Conservation (phyloP, 2,888 invertebrate species). For the Stegophylla sp. region DNA sequence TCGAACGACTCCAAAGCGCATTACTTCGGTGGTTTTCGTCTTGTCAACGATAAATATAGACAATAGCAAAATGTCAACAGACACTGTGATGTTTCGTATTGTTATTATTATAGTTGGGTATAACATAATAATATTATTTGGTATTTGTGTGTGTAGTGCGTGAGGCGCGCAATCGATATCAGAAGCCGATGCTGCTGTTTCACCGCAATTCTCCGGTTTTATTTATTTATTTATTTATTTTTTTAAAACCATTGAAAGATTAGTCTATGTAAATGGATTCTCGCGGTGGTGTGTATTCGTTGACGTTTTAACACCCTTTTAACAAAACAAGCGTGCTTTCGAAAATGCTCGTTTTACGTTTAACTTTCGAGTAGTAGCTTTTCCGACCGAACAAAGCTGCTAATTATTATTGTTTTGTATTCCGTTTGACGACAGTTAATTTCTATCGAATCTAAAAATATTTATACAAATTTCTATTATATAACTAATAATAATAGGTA, state of each 20-base stretch:
- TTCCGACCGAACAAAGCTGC: too few species aligned
- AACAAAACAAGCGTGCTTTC: not conserved
- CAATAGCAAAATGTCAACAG: not conserved
- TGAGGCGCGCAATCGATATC: not conserved
- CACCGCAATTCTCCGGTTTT: constrained; percentile 14
- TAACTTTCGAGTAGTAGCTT: too few species aligned
- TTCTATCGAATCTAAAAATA: too few species aligned
- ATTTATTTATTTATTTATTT: too few species aligned
- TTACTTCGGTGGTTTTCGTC: not conserved
- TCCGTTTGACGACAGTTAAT: too few species aligned
- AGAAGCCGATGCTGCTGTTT: constrained; percentile 1
- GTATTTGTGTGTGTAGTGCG: not conserved
- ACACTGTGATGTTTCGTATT: too few species aligned
- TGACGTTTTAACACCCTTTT: not conserved
- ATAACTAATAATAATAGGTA: too few species aligned
- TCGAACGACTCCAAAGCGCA: not conserved
- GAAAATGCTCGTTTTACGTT: too few species aligned
- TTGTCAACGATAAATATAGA: not conserved
- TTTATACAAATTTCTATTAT: too few species aligned
- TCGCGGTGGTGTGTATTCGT: too few species aligned
- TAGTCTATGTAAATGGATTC: not conserved
- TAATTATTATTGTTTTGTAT: too few species aligned
- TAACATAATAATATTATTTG: not conserved
- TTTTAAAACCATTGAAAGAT: not conserved
- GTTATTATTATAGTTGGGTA: too few species aligned